Evolutionary conservation across 2,113 vertebrate species (phyloP).

Genomic region (Nothobranchius furzeri): DNA sequence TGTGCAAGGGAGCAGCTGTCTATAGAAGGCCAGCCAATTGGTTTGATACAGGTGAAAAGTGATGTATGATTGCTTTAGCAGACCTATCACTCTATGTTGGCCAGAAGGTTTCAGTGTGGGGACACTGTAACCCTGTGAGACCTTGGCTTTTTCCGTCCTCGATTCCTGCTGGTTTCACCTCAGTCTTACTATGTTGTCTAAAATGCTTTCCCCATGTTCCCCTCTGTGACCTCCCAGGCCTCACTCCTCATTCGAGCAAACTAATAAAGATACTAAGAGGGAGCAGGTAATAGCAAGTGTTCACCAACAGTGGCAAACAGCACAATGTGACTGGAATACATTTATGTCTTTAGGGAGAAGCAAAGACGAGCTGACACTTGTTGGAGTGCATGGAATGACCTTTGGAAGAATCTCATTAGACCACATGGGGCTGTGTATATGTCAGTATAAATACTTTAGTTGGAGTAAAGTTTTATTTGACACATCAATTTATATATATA

Average conservation of each 20-base stretch:
- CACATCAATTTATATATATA: not conserved
- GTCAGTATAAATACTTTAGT: not conserved
- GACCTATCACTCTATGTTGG: constrained; percentile 66
- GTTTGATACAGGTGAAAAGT: constrained; percentile 75
- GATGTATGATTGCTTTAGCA: constrained; percentile 71
- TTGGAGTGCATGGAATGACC: constrained; percentile 32
- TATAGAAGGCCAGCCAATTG: constrained; percentile 71
- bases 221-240: constrained; percentile 36
- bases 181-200: constrained; percentile 50
- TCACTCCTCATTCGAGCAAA: constrained; percentile 38
- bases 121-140: constrained; percentile 61
- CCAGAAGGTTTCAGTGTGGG: constrained; percentile 66
- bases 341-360: constrained; percentile 22
- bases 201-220: constrained; percentile 38
- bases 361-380: constrained; percentile 4
- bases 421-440: not conserved
- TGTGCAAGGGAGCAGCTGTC: constrained; percentile 72
- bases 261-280: constrained; percentile 45
- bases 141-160: constrained; percentile 60
- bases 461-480: not conserved
- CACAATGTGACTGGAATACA: constrained; percentile 27
- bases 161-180: constrained; percentile 52
- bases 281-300: constrained; percentile 35
- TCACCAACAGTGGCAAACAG: constrained; percentile 22
- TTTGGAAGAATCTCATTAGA: constrained; percentile 23